Evolutionary conservation across 2,888 invertebrate species (phyloP).

Genomic region (Ligdia adustata): DNA sequence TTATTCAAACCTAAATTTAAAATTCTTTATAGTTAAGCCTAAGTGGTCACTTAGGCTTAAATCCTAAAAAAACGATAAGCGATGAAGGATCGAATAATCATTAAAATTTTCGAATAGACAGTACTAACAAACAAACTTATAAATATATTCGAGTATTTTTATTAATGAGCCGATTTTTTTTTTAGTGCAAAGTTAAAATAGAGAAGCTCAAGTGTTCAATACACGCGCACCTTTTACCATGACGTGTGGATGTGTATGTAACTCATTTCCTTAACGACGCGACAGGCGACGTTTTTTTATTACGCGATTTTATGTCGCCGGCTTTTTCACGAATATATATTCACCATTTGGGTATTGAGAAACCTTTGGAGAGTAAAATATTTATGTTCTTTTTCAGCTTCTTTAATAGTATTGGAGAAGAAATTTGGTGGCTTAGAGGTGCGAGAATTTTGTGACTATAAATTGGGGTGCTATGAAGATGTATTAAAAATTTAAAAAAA

Average conservation of each 20-base stretch:
- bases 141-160: too few relatives aligned
- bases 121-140: too few relatives aligned
- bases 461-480: slow-evolving; percentile 10
- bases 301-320: slow-evolving; percentile 47
- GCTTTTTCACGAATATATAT: slow-evolving; percentile 37
- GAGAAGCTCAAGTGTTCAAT: slow-evolving; percentile 4
- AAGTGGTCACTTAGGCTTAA: too few relatives aligned
- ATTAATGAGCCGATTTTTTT: too few relatives aligned
- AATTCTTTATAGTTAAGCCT: too few relatives aligned
- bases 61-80: too few relatives aligned
- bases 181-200: too few relatives aligned
- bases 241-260: slow-evolving; percentile 39
- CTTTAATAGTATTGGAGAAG: slow-evolving; percentile 24
- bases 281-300: slow-evolving; percentile 48
- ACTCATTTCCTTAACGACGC: slow-evolving; percentile 68
- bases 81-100: too few relatives aligned
- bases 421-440: slow-evolving; percentile 18
- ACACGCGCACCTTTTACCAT: slow-evolving; percentile 20
- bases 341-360: slow-evolving; percentile 35
- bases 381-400: slow-evolving; percentile 26
- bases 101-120: too few relatives aligned
- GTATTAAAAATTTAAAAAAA: slow-evolving; percentile 18
- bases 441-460: slow-evolving; percentile 18
- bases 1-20: too few relatives aligned
- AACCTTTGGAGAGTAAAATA: slow-evolving; percentile 30